Evolutionary conservation across 1,140 invertebrate genomes (phyloP).

Genomic region (Hycleus cichorii): DNA sequence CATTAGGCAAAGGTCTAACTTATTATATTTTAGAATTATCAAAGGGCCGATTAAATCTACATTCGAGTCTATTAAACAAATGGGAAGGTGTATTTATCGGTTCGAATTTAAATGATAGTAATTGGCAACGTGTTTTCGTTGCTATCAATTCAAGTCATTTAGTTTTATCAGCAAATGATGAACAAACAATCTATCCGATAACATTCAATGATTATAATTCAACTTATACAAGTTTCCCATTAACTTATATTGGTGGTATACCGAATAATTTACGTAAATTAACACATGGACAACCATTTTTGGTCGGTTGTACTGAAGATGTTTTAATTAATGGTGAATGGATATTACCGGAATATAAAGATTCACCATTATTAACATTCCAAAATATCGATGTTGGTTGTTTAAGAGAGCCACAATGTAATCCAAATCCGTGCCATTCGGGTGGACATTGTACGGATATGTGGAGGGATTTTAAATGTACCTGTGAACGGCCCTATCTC

Average conservation of each 20-base stretch:
- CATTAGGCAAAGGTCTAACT: constrained; percentile 72
- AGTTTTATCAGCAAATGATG: constrained; percentile 76
- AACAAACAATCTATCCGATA: constrained; percentile 83
- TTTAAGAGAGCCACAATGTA: constrained; percentile 69
- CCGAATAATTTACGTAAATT: constrained; percentile 58
- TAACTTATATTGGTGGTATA: constrained; percentile 71
- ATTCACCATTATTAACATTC: constrained; percentile 30
- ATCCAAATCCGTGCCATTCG: constrained; percentile 77
- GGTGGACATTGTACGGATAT: constrained; percentile 80
- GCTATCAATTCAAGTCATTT: constrained; percentile 79
- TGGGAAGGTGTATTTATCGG: constrained; percentile 85
- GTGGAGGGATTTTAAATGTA: constrained; percentile 81
- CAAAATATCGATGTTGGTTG: constrained; percentile 63
- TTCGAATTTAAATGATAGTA: constrained; percentile 71
- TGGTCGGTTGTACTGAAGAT: constrained; percentile 89
- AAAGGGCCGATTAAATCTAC: constrained; percentile 74
- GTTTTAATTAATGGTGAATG: constrained; percentile 77
- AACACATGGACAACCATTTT: constrained; percentile 63
- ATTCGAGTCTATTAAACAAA: constrained; percentile 78
- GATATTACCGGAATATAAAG: constrained; percentile 43
- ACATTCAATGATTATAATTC: constrained; percentile 53
- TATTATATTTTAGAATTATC: constrained; percentile 77
- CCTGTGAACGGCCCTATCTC: constrained; percentile 78
- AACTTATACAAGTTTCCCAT: constrained; percentile 70
- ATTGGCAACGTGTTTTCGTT: constrained; percentile 83